Percentiles rank a stretch among this genome's conserved stretches.
Conservation (phyloP, 2,113 vertebrate genomes). For the Corydoras sp. region DNA sequence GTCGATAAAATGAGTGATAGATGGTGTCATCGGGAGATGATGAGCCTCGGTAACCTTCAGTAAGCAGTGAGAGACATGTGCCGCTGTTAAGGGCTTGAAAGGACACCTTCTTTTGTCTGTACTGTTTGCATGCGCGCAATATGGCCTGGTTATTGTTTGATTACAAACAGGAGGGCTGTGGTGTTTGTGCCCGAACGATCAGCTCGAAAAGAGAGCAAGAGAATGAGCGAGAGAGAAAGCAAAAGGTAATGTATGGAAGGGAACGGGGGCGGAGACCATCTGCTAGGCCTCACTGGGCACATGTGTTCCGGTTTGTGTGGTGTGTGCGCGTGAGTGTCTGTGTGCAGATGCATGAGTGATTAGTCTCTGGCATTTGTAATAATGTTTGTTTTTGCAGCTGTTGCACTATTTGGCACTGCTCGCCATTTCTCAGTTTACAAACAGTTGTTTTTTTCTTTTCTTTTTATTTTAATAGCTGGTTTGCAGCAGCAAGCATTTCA, state of each 20-base stretch:
- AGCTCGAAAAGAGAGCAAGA: constrained; percentile 13
- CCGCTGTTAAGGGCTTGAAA: constrained; percentile 24
- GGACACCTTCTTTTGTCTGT: constrained; percentile 34
- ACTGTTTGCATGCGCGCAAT: constrained; percentile 34
- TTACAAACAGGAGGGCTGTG: constrained; percentile 40
- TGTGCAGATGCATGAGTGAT: constrained; percentile 32
- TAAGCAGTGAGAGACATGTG: constrained; percentile 39
- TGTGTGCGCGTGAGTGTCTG: constrained; percentile 25
- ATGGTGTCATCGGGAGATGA: constrained; percentile 37
- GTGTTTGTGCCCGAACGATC: constrained; percentile 34
- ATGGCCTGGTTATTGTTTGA: constrained; percentile 40
- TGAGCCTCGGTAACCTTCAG: constrained; percentile 37
- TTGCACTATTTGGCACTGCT: constrained; percentile 57
- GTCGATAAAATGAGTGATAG: constrained; percentile 40
- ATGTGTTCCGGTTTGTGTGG: constrained; percentile 43
- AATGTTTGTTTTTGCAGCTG: constrained; percentile 79
- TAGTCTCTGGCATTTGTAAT: constrained; percentile 66
- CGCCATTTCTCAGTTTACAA: constrained; percentile 16
- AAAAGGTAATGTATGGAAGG: constrained; percentile 39
- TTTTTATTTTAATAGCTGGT: no score
- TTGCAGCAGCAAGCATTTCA: no score
- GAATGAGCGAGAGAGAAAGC: constrained; percentile 10
- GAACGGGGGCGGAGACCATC: constrained; percentile 47
- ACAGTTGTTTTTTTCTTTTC: constrained; percentile 4
- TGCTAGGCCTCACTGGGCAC: constrained; percentile 40